A percentile compares a stretch with the other conserved stretches of the same genome.
Evolutionary conservation across 2,113 vertebrate genomes (phyloP).

Genomic region (Scalopus aquaticus): DNA sequence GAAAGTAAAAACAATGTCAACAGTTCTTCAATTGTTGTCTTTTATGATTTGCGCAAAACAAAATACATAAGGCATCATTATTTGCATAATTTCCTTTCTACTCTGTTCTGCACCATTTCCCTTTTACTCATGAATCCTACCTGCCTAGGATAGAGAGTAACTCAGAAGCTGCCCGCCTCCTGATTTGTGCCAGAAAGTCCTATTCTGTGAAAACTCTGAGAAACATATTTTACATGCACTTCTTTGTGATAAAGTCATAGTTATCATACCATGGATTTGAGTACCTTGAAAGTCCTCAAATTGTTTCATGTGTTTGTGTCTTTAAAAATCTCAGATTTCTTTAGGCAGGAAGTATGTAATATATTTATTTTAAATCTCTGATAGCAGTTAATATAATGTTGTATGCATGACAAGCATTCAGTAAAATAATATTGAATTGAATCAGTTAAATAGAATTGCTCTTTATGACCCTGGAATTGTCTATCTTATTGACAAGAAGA

Average conservation of each 20-base stretch:
- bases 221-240: neutral
- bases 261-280: neutral
- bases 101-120: neutral
- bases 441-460: neutral
- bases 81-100: neutral
- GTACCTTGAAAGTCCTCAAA: neutral
- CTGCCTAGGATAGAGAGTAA: neutral
- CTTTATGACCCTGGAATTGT: neutral
- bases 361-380: neutral
- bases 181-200: neutral
- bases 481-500: constrained; percentile 40
- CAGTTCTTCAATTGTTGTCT: neutral
- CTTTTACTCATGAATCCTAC: neutral
- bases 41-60: neutral
- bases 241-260: neutral
- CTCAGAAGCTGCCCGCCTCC: neutral
- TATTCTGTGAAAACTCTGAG: neutral
- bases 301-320: neutral
- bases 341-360: neutral
- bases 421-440: neutral
- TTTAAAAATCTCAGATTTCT: constrained; percentile 10
- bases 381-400: neutral
- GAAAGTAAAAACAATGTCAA: neutral
- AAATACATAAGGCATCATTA: neutral
- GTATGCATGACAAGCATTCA: neutral